Evolutionary conservation across 2,888 invertebrate genomes (phyloP), one percentile per base, ranked within the genome.

Genomic region (Ypsolopha scabrella): DNA sequence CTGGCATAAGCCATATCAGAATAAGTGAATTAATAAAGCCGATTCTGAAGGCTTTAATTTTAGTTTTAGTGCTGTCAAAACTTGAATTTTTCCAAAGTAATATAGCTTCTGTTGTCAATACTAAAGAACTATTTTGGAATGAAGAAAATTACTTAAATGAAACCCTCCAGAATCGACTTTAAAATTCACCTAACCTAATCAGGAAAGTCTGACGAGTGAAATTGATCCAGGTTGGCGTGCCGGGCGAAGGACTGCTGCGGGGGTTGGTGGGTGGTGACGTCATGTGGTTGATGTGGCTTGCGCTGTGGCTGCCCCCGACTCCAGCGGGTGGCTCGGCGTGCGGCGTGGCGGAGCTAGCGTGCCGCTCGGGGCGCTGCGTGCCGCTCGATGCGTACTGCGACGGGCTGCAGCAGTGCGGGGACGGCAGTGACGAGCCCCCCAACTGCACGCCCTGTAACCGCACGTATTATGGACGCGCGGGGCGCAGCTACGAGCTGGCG

Each of bases 381-480:
- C 92, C 94, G 33, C 88, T 94, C 57, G 95, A 95, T 85, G 91
- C 92, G 62, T 96, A 92, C 78, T 96, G 96, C 85, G 94, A 96
- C 79, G 94, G 94, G 53, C 82, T 85, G 62, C 90, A 93, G 80
- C 94, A 96, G 77, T 96, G 96, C 76, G 92, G 92, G 35, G 96
- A 96, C 82, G 89, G 90, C 59, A 94, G 94, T 68, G 95, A 95
- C 80, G 96, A 95, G 80, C 95, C 95, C 50, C 82, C 90, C 56
- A 90, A 90, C 71, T 94, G 94, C 75, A 91, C 88, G 90, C 92
- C 92, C 58, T 96, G 96, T 87, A 96, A 96, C 86, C 90, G 95
- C 68, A 96, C 96, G 50, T 96, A 95, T 81, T 95, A 95, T 79
- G 96, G 96, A 9, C 94, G 93, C 68, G 91, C 92, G 60, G 94